Conservation (phyloP, 1,140 invertebrate genomes). For the Megalonaias nervosa region DNA sequence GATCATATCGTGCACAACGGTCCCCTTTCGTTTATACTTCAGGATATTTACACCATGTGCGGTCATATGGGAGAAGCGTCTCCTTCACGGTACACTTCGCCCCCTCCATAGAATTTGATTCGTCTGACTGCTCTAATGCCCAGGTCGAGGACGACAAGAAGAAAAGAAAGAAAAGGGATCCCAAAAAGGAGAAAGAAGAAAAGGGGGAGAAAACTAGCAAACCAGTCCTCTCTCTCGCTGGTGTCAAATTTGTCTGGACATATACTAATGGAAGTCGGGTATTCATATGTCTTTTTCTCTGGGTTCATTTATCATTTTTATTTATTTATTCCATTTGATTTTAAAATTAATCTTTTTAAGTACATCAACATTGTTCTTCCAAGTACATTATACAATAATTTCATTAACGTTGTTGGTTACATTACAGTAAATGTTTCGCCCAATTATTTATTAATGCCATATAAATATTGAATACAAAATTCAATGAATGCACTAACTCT, state of each 20-base stretch:
- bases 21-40: constrained; percentile 5
- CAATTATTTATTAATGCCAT: not conserved
- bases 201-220: not conserved
- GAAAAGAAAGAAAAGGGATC: constrained; percentile 20
- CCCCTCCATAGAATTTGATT: constrained; percentile 48
- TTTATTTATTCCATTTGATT: not conserved
- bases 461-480: no score
- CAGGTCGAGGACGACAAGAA: constrained; percentile 36
- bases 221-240: constrained; percentile 34
- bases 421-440: not conserved
- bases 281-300: not conserved
- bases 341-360: not conserved
- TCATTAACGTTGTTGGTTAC: not conserved
- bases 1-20: not conserved
- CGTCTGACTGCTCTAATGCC: constrained; percentile 50
- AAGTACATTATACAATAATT: not conserved
- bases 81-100: constrained; percentile 65
- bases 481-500: no score
- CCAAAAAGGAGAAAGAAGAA: constrained; percentile 10
- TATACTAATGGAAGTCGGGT: constrained; percentile 49
- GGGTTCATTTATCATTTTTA: not conserved
- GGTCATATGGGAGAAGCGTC: constrained; percentile 67
- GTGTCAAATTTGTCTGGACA: constrained; percentile 53
- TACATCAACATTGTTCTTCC: not conserved
- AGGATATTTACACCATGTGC: constrained; percentile 69